Evolutionary conservation across 2,797 vertebrate genomes (phyloP).

Genomic region (Lepus oiostolus): DNA sequence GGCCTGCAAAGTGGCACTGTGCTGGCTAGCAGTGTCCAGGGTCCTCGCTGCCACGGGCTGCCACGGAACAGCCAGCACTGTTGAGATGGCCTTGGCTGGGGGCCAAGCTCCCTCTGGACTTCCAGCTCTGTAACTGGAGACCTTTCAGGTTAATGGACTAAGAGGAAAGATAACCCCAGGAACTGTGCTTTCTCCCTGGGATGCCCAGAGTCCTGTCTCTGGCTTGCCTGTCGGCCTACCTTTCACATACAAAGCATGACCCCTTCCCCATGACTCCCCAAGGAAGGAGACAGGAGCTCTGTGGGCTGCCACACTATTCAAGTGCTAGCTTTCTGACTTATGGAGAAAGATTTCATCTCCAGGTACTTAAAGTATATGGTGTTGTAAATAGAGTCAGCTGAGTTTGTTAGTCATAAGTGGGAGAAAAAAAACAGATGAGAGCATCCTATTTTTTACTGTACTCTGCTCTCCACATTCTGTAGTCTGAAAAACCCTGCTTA

Average conservation of each 20-base stretch:
- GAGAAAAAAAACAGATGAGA: constrained; percentile 34
- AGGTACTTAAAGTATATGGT: neutral
- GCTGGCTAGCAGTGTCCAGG: neutral
- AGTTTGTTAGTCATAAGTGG: constrained; percentile 12
- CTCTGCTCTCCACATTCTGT: neutral
- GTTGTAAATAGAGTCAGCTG: constrained; percentile 43
- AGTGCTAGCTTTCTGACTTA: constrained; percentile 64
- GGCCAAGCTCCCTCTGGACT: neutral
- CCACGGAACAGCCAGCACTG: neutral
- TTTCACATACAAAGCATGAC: neutral
- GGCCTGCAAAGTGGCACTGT: neutral
- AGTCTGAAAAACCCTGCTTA: neutral
- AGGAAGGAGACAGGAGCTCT: neutral
- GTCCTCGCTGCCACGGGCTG: neutral
- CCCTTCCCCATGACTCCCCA: neutral
- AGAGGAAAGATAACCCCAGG: neutral
- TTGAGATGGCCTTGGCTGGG: neutral
- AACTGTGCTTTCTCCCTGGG: neutral
- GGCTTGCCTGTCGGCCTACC: neutral
- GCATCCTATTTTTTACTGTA: neutral
- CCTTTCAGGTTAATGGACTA: neutral
- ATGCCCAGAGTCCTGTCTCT: neutral
- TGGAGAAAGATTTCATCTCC: neutral
- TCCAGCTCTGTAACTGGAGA: neutral
- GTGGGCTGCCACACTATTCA: neutral